These are phyloP conservation scores for Toxotes lorentzi DNA, from an alignment of 2,797 vertebrate genomes.

Conservation along the genomic window DNA sequence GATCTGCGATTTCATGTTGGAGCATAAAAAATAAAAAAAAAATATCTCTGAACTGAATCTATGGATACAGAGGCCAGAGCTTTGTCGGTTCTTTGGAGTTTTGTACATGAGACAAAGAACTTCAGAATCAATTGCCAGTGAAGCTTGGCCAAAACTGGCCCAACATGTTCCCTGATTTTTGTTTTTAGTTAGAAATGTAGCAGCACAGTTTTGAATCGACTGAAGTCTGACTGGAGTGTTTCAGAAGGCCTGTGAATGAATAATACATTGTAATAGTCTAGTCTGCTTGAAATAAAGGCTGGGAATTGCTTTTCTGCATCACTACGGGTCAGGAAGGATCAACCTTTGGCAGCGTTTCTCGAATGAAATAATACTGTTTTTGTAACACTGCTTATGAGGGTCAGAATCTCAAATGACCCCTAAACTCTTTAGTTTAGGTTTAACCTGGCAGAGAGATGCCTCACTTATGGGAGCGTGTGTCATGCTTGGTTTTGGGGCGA, in stretches of 20 bases:
- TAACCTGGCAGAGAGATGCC: neutral
- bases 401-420: slow-evolving; percentile 14
- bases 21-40: neutral
- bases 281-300: slow-evolving; percentile 19
- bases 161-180: slow-evolving; percentile 19
- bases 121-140: slow-evolving; percentile 16
- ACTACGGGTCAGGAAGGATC: neutral
- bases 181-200: slow-evolving; percentile 18
- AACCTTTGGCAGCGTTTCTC: slow-evolving; percentile 7
- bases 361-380: slow-evolving; percentile 14
- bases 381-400: neutral
- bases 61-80: neutral
- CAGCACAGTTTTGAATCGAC: slow-evolving; percentile 16
- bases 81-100: neutral
- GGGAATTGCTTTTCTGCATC: slow-evolving; percentile 18
- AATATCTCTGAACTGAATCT: neutral
- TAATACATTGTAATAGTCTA: slow-evolving; percentile 33
- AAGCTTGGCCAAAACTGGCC: neutral
- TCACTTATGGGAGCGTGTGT: neutral
- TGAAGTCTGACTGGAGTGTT: slow-evolving; percentile 18
- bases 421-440: slow-evolving; percentile 6
- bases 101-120: neutral
- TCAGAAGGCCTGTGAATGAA: slow-evolving; percentile 21
- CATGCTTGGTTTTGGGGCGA: too few relatives aligned
- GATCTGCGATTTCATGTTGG: slow-evolving; percentile 21